A percentile compares a stretch with the other conserved stretches of the same genome.
Conservation (phyloP, 2,113 vertebrate species). For the Catharus fuscescens region DNA sequence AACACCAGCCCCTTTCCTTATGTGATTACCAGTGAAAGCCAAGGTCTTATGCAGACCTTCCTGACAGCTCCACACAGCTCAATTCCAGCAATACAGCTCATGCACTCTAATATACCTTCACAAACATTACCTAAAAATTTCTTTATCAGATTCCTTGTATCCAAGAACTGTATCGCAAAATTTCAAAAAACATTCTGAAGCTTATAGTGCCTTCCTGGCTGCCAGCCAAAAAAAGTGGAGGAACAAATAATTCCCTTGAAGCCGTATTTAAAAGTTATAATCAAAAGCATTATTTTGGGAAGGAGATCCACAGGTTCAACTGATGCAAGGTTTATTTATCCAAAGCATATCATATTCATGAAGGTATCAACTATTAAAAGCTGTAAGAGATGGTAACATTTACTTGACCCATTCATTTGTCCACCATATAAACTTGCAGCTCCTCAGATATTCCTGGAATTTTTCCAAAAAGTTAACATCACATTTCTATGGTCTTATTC, state of each 20-base stretch:
- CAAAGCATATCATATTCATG: neutral
- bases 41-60: neutral
- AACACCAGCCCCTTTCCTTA: neutral
- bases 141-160: neutral
- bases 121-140: neutral
- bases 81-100: neutral
- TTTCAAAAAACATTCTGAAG: neutral
- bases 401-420: neutral
- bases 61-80: neutral
- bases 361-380: neutral
- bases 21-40: neutral
- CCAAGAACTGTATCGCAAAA: neutral
- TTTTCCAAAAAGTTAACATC: neutral
- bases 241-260: neutral
- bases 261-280: neutral
- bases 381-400: neutral
- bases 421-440: neutral
- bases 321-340: neutral
- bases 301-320: neutral
- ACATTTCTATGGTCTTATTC: neutral
- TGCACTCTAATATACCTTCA: neutral
- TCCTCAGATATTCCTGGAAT: neutral
- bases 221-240: neutral
- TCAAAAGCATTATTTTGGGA: neutral
- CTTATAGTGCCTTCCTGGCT: neutral